Conservation (phyloP, 2,888 invertebrate species). For the Agriopis aurantiaria region DNA sequence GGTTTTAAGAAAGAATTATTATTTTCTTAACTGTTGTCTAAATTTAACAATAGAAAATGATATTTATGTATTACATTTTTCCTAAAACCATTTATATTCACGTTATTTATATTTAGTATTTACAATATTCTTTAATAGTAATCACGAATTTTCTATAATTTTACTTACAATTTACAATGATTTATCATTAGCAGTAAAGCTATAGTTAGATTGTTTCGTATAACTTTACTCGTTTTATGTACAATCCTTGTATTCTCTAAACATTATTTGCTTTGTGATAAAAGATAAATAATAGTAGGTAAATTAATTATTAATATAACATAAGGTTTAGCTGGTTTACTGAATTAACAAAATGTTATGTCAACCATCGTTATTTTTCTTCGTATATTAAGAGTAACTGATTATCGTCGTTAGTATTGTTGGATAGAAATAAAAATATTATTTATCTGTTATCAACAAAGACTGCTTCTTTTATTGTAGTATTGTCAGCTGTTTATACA, state of each 20-base stretch:
- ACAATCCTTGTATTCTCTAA: constrained; percentile 48
- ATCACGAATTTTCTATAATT: constrained; percentile 57
- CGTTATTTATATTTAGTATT: constrained; percentile 56
- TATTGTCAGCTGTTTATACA: constrained; percentile 84
- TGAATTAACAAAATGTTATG: background rate
- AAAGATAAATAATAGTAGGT: constrained; percentile 20
- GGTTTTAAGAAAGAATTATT: constrained; percentile 29
- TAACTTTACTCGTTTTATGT: constrained; percentile 73
- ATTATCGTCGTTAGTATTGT: background rate
- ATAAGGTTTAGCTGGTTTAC: too few relatives aligned
- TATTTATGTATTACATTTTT: constrained; percentile 4
- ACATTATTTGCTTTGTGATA: constrained; percentile 35
- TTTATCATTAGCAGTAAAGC: constrained; percentile 68
- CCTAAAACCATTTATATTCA: constrained; percentile 29
- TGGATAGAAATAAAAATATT: background rate
- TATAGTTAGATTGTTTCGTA: constrained; percentile 80
- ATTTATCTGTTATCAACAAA: constrained; percentile 23
- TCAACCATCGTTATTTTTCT: background rate
- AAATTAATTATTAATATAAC: background rate
- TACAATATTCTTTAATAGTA: constrained; percentile 68
- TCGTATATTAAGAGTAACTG: too few relatives aligned
- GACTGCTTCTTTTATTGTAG: constrained; percentile 72
- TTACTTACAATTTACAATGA: constrained; percentile 78
- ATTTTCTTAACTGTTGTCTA: background rate
- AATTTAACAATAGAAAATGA: constrained; percentile 6